Percentiles rank a stretch among this genome's conserved stretches.
These are phyloP conservation scores for Enteromius paludinosus DNA, from an alignment of 2,797 vertebrate species.

Conservation along the genomic window DNA sequence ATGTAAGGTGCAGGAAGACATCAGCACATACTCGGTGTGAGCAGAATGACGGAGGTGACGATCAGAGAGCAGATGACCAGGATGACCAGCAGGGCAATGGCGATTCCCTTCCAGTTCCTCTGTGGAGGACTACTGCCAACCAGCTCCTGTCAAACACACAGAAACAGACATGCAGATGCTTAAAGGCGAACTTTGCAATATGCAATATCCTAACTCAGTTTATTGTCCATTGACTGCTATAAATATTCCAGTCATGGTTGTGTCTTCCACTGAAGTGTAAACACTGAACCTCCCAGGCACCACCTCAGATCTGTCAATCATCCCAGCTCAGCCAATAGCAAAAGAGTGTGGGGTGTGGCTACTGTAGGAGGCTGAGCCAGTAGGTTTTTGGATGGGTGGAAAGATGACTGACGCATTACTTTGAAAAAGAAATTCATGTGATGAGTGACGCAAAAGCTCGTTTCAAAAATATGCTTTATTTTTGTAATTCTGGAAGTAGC, in stretches of 20 bases:
- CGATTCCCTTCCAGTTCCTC: constrained; percentile 99
- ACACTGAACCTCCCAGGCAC: background rate
- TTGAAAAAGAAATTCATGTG: background rate
- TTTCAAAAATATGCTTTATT: too few species aligned
- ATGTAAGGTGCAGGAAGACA: background rate
- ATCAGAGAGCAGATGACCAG: constrained; percentile 97
- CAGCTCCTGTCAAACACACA: constrained; percentile 84
- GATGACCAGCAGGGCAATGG: constrained; percentile 96
- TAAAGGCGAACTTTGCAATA: background rate
- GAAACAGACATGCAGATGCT: constrained; percentile 36
- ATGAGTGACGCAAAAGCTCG: too few species aligned
- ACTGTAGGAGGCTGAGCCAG: background rate
- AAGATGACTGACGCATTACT: background rate
- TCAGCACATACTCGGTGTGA: constrained; percentile 88
- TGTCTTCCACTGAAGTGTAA: background rate
- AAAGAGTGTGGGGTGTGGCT: background rate
- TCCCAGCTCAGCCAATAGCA: background rate
- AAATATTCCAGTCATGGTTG: background rate
- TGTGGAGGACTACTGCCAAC: constrained; percentile 94
- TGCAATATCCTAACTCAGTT: background rate
- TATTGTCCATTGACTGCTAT: background rate
- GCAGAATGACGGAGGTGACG: constrained; percentile 95
- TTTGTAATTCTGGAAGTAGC: too few species aligned
- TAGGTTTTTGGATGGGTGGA: background rate
- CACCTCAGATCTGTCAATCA: background rate